These are phyloP conservation scores for Lutjanus erythropterus DNA, from an alignment of 2,113 vertebrate genomes.

Conservation along the genomic window DNA sequence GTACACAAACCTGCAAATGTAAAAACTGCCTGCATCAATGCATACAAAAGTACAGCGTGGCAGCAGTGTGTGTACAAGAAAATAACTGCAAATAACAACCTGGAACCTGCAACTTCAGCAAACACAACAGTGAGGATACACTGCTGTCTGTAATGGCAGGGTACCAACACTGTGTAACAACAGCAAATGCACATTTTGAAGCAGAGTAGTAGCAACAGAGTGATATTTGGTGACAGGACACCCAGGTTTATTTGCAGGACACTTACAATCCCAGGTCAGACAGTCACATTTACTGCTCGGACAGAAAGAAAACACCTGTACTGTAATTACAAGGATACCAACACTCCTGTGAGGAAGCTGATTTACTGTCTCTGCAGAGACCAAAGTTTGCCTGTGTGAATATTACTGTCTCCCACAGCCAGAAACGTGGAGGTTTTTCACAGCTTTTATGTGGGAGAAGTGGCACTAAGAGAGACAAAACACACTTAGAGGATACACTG, in stretches of 20 bases:
- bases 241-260: slow-evolving; percentile 27
- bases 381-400: slow-evolving; percentile 27
- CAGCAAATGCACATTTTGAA: slow-evolving; percentile 30
- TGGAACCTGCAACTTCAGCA: slow-evolving; percentile 55
- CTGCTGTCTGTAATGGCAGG: slow-evolving; percentile 27
- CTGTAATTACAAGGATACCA: slow-evolving; percentile 25
- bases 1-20: slow-evolving; percentile 17
- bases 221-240: slow-evolving; percentile 30
- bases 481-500: slow-evolving; percentile 22
- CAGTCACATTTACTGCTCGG: slow-evolving; percentile 12
- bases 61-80: slow-evolving; percentile 2
- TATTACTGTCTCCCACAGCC: slow-evolving; percentile 22
- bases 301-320: slow-evolving; percentile 15
- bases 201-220: neutral
- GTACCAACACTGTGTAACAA: slow-evolving; percentile 5
- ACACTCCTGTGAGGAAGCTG: neutral
- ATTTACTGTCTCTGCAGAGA: slow-evolving; percentile 26
- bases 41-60: slow-evolving; percentile 19
- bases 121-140: slow-evolving; percentile 8
- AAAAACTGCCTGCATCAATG: slow-evolving; percentile 38
- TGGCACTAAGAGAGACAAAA: slow-evolving; percentile 51
- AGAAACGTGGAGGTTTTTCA: slow-evolving; percentile 36
- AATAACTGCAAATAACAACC: slow-evolving; percentile 49
- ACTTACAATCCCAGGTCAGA: slow-evolving; percentile 8
- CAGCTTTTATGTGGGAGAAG: slow-evolving; percentile 41